These are phyloP conservation scores for Acronicta psi DNA, from an alignment of 2,888 invertebrate genomes.

Conservation along the genomic window DNA sequence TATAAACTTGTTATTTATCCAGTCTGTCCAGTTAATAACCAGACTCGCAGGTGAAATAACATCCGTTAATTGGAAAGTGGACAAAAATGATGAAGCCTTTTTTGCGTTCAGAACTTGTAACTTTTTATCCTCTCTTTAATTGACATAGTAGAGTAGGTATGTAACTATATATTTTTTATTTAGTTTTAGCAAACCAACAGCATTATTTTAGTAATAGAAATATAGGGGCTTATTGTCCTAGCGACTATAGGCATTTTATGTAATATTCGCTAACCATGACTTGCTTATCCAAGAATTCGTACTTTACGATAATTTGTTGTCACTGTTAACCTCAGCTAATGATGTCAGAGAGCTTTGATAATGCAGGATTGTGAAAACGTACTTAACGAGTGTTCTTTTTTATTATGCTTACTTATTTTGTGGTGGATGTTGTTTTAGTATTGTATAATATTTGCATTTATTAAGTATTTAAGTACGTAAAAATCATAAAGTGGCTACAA, in stretches of 20 bases:
- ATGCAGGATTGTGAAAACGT: conserved; percentile 48
- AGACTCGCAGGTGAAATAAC: conserved; percentile 4
- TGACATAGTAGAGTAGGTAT: conserved; percentile 1
- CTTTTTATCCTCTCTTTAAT: conserved; percentile 5
- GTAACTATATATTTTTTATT: conserved; percentile 7
- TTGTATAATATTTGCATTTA: conserved; percentile 46
- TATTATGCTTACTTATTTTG: conserved; percentile 28
- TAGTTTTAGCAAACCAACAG: conserved; percentile 22
- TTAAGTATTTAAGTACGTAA: conserved; percentile 7
- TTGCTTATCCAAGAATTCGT: conserved; percentile 50
- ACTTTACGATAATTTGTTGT: conserved; percentile 48
- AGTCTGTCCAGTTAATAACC: conserved; percentile 1
- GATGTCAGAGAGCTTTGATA: conserved; percentile 61
- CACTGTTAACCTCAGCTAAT: conserved; percentile 54
- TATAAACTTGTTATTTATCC: conserved; percentile 11
- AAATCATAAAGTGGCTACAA: conserved; percentile 16
- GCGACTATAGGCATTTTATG: conserved; percentile 13
- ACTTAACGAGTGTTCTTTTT: conserved; percentile 48
- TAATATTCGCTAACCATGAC: conserved; percentile 43
- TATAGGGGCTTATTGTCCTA: conserved; percentile 20
- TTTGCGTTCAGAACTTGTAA: not conserved
- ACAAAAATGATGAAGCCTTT: conserved; percentile 1
- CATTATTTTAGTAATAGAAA: conserved; percentile 27
- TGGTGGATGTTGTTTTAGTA: conserved; percentile 33
- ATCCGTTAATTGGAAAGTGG: conserved; percentile 7